A percentile compares a stretch with the other conserved stretches of the same genome.
phyloP scores from a whole-genome alignment of 2,797 vertebrate species.

The Meda fulgida region DNA sequence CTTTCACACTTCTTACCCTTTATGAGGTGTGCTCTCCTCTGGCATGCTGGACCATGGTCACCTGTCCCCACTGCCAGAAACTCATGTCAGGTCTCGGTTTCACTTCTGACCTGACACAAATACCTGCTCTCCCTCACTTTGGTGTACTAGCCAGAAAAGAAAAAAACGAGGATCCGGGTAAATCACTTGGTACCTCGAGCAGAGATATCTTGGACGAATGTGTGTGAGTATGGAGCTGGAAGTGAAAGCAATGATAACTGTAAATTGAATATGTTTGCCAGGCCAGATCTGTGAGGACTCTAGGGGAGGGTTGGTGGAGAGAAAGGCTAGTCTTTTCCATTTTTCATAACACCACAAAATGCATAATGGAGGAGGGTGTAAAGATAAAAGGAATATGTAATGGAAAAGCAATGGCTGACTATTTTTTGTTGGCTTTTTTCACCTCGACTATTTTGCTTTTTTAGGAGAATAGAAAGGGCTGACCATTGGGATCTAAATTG shows the following conservation, averaged over 20 bases:
- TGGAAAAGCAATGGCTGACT: slow-evolving; percentile 51
- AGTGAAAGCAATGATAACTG: slow-evolving; percentile 66
- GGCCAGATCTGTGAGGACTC: slow-evolving; percentile 76
- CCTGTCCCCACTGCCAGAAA: slow-evolving; percentile 52
- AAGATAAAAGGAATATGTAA: slow-evolving; percentile 72
- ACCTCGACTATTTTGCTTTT: slow-evolving; percentile 1
- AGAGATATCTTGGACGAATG: slow-evolving; percentile 24
- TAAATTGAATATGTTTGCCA: slow-evolving; percentile 82
- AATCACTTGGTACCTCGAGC: slow-evolving; percentile 17
- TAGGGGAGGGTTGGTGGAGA: slow-evolving; percentile 70
- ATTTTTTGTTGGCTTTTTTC: slow-evolving; percentile 56
- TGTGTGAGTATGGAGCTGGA: slow-evolving; percentile 42
- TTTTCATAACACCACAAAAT: slow-evolving; percentile 72
- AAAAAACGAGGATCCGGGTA: not conserved
- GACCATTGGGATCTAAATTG: slow-evolving; percentile 8
- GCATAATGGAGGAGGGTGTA: slow-evolving; percentile 70
- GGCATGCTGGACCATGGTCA: slow-evolving; percentile 60
- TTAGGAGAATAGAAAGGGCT: not conserved
- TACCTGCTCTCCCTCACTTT: slow-evolving; percentile 76
- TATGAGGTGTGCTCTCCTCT: slow-evolving; percentile 53
- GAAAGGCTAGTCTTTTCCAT: slow-evolving; percentile 71
- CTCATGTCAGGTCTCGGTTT: slow-evolving; percentile 56
- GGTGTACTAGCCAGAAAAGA: slow-evolving; percentile 70
- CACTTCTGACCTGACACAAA: slow-evolving; percentile 79
- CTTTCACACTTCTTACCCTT: slow-evolving; percentile 66